Percentiles rank a stretch among this genome's conserved stretches.
phyloP scores from a whole-genome alignment of 2,888 invertebrate genomes.

The Chymomyza fuscimana region DNA sequence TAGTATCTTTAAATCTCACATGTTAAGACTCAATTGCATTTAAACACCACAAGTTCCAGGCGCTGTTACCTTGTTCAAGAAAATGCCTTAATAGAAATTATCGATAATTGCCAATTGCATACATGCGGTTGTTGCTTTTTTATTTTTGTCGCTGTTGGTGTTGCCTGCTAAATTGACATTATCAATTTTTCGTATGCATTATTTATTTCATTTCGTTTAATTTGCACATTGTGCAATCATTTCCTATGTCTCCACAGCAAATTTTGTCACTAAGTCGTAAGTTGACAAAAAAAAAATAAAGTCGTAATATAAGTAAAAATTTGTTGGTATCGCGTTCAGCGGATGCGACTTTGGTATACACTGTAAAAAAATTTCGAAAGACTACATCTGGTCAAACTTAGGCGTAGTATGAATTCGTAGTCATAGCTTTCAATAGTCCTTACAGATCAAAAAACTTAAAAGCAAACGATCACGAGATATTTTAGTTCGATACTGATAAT shows the following conservation, averaged over 20 bases:
- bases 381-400: too few relatives aligned
- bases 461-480: too few relatives aligned
- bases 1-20: conserved; percentile 63
- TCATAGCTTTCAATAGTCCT: too few relatives aligned
- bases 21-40: conserved; percentile 64
- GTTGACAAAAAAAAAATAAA: not conserved
- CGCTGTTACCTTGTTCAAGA: conserved; percentile 5
- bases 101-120: conserved; percentile 30
- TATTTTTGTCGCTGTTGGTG: conserved; percentile 9
- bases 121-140: conserved; percentile 30
- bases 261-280: not conserved
- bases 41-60: conserved; percentile 44
- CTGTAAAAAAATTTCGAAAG: too few relatives aligned
- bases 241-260: conserved; percentile 1
- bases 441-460: too few relatives aligned
- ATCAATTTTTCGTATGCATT: conserved; percentile 49
- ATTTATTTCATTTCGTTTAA: conserved; percentile 39
- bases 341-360: too few relatives aligned
- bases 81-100: conserved; percentile 60
- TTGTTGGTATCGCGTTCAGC: too few relatives aligned
- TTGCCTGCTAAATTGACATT: conserved; percentile 47
- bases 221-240: conserved; percentile 20
- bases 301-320: too few relatives aligned
- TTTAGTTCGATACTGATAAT: too few relatives aligned
- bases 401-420: too few relatives aligned